Conservation (phyloP, 2,797 vertebrate genomes). For the Fistularia commersonii region DNA sequence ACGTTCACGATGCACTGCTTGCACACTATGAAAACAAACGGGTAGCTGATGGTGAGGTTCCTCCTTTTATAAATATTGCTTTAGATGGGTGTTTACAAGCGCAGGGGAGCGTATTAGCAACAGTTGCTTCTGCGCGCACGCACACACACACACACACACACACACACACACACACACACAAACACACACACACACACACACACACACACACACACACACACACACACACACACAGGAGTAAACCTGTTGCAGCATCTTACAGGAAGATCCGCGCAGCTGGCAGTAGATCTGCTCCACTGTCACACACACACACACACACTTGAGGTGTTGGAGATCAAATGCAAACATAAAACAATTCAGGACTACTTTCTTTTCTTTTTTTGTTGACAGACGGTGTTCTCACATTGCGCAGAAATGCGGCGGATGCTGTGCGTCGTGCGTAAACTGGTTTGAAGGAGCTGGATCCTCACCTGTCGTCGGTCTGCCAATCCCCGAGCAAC, state of each 20-base stretch:
- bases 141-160: no score
- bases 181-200: no score
- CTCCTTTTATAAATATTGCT: no score
- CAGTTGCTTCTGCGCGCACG: constrained; percentile 21
- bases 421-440: constrained; percentile 51
- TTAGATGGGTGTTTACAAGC: no score
- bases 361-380: constrained; percentile 7
- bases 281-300: constrained; percentile 3
- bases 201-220: no score
- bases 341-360: constrained; percentile 1
- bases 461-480: constrained; percentile 77
- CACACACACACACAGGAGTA: no score
- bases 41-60: no score
- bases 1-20: not conserved
- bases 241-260: constrained; percentile 57
- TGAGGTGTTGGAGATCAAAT: constrained; percentile 6
- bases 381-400: not conserved
- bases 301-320: not conserved
- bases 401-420: constrained; percentile 28
- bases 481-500: constrained; percentile 85
- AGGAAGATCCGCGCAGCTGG: constrained; percentile 11
- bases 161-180: no score
- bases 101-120: no score
- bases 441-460: constrained; percentile 41
- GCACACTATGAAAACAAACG: not conserved